Conservation (phyloP, 2,113 vertebrate species). For the Rhea americana region DNA sequence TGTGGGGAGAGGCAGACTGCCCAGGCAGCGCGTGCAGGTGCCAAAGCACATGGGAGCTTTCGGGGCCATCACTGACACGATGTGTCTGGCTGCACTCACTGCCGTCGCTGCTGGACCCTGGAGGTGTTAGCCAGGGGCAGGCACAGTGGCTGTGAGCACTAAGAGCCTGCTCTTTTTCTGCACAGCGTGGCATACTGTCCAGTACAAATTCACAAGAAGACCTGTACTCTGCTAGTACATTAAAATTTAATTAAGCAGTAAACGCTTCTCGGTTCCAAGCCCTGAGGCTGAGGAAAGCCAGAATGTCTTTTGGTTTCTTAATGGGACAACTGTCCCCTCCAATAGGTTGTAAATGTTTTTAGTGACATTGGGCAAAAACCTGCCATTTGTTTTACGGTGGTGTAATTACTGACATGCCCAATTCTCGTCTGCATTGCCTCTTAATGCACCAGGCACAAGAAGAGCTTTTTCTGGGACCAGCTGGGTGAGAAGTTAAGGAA, state of each 20-base stretch:
- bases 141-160: not conserved
- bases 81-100: rapidly evolving
- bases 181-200: not conserved
- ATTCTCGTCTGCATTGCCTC: not conserved
- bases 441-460: no score
- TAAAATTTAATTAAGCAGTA: conserved; percentile 65
- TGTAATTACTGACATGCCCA: not conserved
- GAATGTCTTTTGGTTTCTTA: conserved; percentile 47
- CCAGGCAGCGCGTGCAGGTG: rapidly evolving
- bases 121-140: rapidly evolving
- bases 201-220: not conserved
- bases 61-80: not conserved
- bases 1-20: not conserved
- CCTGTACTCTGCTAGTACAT: conserved; percentile 28
- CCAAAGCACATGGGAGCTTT: not conserved
- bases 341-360: conserved; percentile 13
- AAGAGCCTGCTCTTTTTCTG: not conserved
- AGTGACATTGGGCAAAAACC: not conserved
- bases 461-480: not conserved
- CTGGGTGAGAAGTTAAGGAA: not conserved
- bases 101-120: rapidly evolving
- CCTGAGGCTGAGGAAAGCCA: conserved; percentile 46
- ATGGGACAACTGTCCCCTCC: conserved; percentile 44
- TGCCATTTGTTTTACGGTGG: not conserved
- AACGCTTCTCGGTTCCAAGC: conserved; percentile 42